Conservation (phyloP, 2,797 vertebrate species). For the Lemur catta region DNA sequence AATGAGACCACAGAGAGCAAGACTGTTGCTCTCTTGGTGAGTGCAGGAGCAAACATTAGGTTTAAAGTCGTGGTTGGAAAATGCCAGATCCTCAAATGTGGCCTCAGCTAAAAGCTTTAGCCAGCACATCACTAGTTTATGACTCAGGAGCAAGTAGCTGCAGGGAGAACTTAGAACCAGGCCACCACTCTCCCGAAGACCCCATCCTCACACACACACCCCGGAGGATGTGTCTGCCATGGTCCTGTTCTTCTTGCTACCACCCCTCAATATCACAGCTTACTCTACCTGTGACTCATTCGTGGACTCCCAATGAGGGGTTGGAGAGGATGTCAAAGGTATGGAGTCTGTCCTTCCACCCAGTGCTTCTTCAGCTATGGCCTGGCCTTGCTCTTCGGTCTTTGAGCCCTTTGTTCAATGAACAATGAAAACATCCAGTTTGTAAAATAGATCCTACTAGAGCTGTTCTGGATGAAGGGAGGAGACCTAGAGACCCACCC, state of each 20-base stretch:
- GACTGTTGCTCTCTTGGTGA: neutral
- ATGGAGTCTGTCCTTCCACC: neutral
- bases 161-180: neutral
- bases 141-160: conserved; percentile 44
- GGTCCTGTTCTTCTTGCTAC: neutral
- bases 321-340: neutral
- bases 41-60: conserved; percentile 75
- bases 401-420: neutral
- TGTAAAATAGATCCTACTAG: neutral
- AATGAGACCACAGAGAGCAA: conserved; percentile 54
- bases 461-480: neutral
- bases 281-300: neutral
- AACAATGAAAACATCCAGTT: neutral
- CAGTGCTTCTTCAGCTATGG: neutral
- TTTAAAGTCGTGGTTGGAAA: conserved; percentile 57
- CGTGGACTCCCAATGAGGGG: neutral
- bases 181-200: neutral
- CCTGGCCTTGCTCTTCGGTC: neutral
- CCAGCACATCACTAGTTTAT: neutral
- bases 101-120: conserved; percentile 64
- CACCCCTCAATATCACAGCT: neutral
- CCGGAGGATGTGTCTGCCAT: rapidly evolving
- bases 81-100: conserved; percentile 70
- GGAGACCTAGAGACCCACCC: neutral
- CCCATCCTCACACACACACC: neutral